These are phyloP conservation scores for Patella depressa DNA, from an alignment of 2,888 invertebrate genomes.

Conservation along the genomic window DNA sequence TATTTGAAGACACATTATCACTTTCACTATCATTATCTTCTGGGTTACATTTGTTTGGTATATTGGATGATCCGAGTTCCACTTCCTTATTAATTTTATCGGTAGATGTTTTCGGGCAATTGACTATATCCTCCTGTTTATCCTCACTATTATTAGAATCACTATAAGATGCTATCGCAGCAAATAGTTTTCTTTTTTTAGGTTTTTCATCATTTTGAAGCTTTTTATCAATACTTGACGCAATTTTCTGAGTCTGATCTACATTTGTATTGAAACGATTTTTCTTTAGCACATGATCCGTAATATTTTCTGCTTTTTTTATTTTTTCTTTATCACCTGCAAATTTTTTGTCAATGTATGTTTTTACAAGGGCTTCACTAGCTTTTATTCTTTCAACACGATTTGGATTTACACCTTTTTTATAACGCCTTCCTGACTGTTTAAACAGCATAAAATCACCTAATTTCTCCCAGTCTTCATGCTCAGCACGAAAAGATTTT, in stretches of 20 bases:
- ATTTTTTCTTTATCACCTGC: constrained; percentile 23
- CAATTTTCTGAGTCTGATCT: background rate
- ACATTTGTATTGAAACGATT: background rate
- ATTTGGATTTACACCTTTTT: constrained; percentile 39
- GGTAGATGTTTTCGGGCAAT: too few species aligned
- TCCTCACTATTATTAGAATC: constrained; percentile 21
- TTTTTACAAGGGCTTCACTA: constrained; percentile 46
- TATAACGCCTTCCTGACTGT: constrained; percentile 59
- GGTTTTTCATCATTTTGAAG: constrained; percentile 8
- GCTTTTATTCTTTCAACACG: constrained; percentile 47
- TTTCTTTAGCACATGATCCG: background rate
- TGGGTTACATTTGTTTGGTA: too few species aligned
- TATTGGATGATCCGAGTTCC: too few species aligned
- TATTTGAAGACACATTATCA: background rate
- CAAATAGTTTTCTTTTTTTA: constrained; percentile 14
- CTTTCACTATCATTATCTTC: constrained; percentile 1
- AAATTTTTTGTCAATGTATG: constrained; percentile 47
- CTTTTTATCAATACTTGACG: background rate
- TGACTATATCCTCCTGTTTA: background rate
- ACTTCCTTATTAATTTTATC: too few species aligned
- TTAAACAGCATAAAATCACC: constrained; percentile 60
- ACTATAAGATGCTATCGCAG: background rate
- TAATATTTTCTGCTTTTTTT: constrained; percentile 14
- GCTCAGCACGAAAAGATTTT: constrained; percentile 51
- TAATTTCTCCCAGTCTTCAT: constrained; percentile 64